Percentiles rank a stretch among this genome's conserved stretches.
phyloP scores from a whole-genome alignment of 2,888 invertebrate species.

The Athrips mouffetella region DNA sequence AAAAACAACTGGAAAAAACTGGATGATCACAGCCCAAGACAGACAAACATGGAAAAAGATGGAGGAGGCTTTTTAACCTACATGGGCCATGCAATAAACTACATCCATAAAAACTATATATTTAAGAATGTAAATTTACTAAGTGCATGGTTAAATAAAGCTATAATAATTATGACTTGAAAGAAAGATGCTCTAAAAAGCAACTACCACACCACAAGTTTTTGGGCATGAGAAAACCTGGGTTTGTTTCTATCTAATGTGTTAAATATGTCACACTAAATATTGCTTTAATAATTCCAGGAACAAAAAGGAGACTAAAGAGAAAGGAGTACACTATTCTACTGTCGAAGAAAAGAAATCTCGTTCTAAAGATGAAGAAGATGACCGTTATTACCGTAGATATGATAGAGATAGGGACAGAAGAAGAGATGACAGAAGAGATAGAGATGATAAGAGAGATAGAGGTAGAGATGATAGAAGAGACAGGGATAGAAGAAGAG shows the following conservation, averaged over 20 bases:
- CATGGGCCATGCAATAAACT: too few species aligned
- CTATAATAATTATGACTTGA: too few species aligned
- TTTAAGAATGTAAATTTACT: too few species aligned
- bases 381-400: conserved; percentile 50
- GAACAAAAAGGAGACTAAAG: conserved; percentile 76
- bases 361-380: conserved; percentile 57
- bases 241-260: not conserved
- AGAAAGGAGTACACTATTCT: conserved; percentile 85
- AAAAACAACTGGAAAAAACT: too few species aligned
- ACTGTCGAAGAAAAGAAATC: conserved; percentile 78
- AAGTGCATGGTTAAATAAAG: too few species aligned
- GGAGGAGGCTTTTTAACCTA: too few species aligned
- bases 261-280: not conserved
- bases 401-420: conserved; percentile 44
- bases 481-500: conserved; percentile 35
- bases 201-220: too few species aligned
- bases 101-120: too few species aligned
- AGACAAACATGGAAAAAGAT: too few species aligned
- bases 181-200: too few species aligned
- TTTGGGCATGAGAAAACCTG: not conserved
- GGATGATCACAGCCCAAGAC: too few species aligned
- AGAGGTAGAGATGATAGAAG: conserved; percentile 36
- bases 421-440: conserved; percentile 42
- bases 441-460: conserved; percentile 41
- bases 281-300: conserved; percentile 37